phyloP scores from a whole-genome alignment of 2,888 invertebrate species.

The Glyphotaelius pellucidus region DNA sequence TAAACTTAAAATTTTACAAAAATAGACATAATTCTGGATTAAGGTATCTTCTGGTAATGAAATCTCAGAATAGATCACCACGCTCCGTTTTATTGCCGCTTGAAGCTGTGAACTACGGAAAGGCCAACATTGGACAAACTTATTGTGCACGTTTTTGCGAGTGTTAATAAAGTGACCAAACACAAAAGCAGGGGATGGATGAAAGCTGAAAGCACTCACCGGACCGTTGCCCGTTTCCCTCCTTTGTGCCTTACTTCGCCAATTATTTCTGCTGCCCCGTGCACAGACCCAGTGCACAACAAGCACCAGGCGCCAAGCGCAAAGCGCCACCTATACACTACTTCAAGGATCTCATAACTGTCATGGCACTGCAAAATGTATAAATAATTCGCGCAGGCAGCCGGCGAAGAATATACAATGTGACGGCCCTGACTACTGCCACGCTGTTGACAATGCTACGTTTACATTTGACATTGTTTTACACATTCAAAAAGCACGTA shows the following conservation, averaged over 20 bases:
- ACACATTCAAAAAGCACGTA: not conserved
- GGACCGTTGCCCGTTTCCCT: not conserved
- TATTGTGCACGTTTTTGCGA: not conserved
- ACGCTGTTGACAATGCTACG: not conserved
- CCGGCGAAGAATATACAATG: not conserved
- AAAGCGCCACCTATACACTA: not conserved
- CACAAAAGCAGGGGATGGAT: not conserved
- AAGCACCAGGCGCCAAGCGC: not conserved
- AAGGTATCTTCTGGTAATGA: not conserved
- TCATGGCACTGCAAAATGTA: not conserved
- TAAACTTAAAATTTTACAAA: not conserved
- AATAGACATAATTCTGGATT: not conserved
- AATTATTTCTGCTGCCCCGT: not conserved
- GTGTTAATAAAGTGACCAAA: not conserved
- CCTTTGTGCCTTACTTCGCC: not conserved
- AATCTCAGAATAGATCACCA: not conserved
- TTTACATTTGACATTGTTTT: not conserved
- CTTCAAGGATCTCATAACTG: conserved; percentile 9
- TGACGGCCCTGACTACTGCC: not conserved
- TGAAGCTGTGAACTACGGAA: not conserved
- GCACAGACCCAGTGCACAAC: not conserved
- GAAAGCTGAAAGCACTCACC: not conserved
- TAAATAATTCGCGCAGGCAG: conserved; percentile 9
- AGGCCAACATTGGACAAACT: not conserved
- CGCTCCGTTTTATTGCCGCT: not conserved